Evolutionary conservation across 1,140 invertebrate species (phyloP).

Genomic region (Triops longicaudatus): DNA sequence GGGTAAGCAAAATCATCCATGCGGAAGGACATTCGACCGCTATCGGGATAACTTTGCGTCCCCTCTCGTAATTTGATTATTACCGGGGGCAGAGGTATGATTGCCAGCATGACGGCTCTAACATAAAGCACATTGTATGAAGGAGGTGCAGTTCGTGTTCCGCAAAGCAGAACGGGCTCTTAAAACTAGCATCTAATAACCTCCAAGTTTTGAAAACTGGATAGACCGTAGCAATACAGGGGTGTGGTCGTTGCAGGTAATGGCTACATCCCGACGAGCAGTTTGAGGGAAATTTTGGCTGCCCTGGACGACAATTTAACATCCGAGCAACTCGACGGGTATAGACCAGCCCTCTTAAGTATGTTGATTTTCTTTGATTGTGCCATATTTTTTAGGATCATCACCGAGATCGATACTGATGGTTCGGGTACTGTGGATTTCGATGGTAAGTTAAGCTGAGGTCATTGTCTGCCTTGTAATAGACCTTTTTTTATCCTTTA

Average conservation of each 20-base stretch:
- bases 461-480: background rate
- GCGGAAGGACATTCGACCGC: background rate
- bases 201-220: background rate
- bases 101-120: conserved; percentile 16
- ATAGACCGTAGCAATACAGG: background rate
- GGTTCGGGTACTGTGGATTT: conserved; percentile 73
- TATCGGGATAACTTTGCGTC: background rate
- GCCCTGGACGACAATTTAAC: conserved; percentile 47
- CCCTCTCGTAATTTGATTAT: background rate
- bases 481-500: background rate
- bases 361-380: background rate
- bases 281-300: conserved; percentile 46
- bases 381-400: conserved; percentile 35
- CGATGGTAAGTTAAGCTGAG: conserved; percentile 51
- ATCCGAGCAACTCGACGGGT: conserved; percentile 46
- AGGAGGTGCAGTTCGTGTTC: too few relatives aligned
- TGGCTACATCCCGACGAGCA: conserved; percentile 48
- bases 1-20: conserved; percentile 37
- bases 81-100: background rate
- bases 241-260: conserved; percentile 37
- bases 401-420: conserved; percentile 49
- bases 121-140: too few relatives aligned
- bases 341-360: conserved; percentile 30
- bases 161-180: too few relatives aligned
- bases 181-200: too few relatives aligned